Percentiles rank a stretch among this genome's conserved stretches.
Evolutionary conservation across 2,888 invertebrate species (phyloP).

Genomic region (Gari tellinella): DNA sequence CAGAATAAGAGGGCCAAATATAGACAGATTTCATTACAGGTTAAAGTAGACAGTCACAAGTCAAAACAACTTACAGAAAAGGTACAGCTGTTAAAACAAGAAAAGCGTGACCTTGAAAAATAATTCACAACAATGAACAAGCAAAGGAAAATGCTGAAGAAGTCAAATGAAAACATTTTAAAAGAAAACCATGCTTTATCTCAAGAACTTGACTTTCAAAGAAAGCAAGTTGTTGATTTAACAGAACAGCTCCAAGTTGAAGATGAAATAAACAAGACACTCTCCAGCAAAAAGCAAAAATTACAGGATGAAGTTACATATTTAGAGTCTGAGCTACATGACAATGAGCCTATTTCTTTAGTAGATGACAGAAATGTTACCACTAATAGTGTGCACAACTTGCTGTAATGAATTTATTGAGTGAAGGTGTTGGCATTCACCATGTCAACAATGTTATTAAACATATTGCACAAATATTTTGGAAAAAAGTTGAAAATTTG

Average conservation of each 20-base stretch:
- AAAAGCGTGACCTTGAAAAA: not conserved
- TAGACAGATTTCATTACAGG: too few species aligned
- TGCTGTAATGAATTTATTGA: constrained; percentile 29
- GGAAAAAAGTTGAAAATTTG: constrained; percentile 18
- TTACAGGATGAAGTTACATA: constrained; percentile 21
- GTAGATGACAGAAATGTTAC: constrained; percentile 13
- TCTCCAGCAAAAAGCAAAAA: constrained; percentile 4
- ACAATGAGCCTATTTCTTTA: constrained; percentile 16
- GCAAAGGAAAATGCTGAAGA: not conserved
- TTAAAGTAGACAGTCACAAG: not conserved
- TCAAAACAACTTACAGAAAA: not conserved
- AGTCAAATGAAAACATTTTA: too few species aligned
- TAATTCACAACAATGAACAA: not conserved
- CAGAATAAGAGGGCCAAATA: constrained; percentile 2
- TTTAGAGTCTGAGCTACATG: constrained; percentile 21
- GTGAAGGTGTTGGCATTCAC: constrained; percentile 36
- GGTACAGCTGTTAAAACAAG: not conserved
- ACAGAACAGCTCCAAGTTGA: not conserved
- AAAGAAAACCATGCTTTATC: too few species aligned
- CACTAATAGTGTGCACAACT: constrained; percentile 7
- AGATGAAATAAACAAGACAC: not conserved
- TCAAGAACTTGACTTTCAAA: too few species aligned
- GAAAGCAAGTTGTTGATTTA: not conserved
- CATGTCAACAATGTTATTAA: constrained; percentile 36
- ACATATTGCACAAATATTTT: constrained; percentile 26